Percentiles rank a stretch among this genome's conserved stretches.
Conservation (phyloP, 1,140 invertebrate genomes). For the Neomicropteryx cornuta region DNA sequence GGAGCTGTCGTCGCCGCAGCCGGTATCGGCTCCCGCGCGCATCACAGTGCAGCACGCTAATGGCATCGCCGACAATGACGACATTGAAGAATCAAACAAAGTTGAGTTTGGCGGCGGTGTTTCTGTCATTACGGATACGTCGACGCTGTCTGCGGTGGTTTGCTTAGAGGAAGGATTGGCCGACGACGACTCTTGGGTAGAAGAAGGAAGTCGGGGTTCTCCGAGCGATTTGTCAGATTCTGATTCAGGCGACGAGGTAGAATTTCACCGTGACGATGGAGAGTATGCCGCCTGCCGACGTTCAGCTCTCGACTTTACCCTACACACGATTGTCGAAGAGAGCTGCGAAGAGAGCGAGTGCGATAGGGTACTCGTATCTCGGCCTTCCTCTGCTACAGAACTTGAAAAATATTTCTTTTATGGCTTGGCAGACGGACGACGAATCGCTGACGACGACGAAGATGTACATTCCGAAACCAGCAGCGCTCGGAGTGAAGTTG, state of each 20-base stretch:
- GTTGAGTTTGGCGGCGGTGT: slow-evolving; percentile 31
- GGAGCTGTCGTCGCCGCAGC: slow-evolving; percentile 59
- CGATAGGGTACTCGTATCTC: slow-evolving; percentile 47
- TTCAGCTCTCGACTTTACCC: slow-evolving; percentile 74
- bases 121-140: slow-evolving; percentile 49
- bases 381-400: slow-evolving; percentile 64
- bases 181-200: slow-evolving; percentile 80
- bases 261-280: slow-evolving; percentile 52
- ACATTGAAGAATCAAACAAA: slow-evolving; percentile 2
- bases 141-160: slow-evolving; percentile 55
- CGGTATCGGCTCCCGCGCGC: slow-evolving; percentile 54
- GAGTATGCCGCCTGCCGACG: slow-evolving; percentile 69
- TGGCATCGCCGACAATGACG: slow-evolving; percentile 15
- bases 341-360: slow-evolving; percentile 85
- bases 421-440: slow-evolving; percentile 61
- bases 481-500: slow-evolving; percentile 72
- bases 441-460: slow-evolving; percentile 39
- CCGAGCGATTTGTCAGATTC: slow-evolving; percentile 48
- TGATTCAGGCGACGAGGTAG: slow-evolving; percentile 45
- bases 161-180: slow-evolving; percentile 72
- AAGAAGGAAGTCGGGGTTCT: slow-evolving; percentile 67
- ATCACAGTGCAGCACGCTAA: slow-evolving; percentile 46
- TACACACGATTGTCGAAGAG: slow-evolving; percentile 90
- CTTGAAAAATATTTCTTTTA: slow-evolving; percentile 89
- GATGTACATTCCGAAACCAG: slow-evolving; percentile 79